A percentile compares a stretch with the other conserved stretches of the same genome.
Conservation (phyloP, 2,113 vertebrate genomes). For the zebrafish (Danio rerio) region DNA sequence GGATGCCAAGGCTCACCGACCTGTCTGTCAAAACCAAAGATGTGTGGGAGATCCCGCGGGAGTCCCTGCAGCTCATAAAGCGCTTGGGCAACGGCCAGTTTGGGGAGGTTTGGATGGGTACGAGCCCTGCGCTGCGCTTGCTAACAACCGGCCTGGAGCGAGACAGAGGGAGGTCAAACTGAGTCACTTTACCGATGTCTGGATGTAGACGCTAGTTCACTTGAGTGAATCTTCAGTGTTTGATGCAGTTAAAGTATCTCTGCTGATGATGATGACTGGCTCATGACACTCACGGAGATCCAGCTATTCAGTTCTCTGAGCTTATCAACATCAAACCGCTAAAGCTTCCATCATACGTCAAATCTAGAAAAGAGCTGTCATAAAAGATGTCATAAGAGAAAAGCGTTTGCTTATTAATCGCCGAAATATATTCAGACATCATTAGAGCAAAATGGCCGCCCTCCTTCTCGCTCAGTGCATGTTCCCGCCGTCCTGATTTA, state of each 20-base stretch:
- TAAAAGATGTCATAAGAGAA: too few relatives aligned
- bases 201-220: not conserved
- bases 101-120: conserved; percentile 99
- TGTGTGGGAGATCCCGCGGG: conserved; percentile 97
- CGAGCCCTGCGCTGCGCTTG: conserved; percentile 72
- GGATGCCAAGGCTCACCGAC: conserved; percentile 96
- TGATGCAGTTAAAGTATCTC: too few relatives aligned
- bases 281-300: too few relatives aligned
- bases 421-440: not conserved
- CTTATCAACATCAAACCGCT: too few relatives aligned
- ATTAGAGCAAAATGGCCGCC: not conserved
- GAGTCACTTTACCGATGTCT: conserved; percentile 32
- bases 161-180: conserved; percentile 73
- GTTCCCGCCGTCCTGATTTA: conserved; percentile 78
- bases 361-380: too few relatives aligned
- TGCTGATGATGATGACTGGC: not conserved
- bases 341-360: too few relatives aligned
- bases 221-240: too few relatives aligned
- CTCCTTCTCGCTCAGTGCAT: conserved; percentile 85
- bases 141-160: conserved; percentile 60
- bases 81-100: conserved; percentile 98
- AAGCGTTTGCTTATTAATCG: too few relatives aligned
- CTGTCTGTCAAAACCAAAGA: conserved; percentile 99
- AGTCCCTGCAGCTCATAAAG: conserved; percentile 97
- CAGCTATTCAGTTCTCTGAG: too few relatives aligned